Base-by-base conservation (phyloP, 2,888 invertebrate species). In the Netelia virgata region DNA sequence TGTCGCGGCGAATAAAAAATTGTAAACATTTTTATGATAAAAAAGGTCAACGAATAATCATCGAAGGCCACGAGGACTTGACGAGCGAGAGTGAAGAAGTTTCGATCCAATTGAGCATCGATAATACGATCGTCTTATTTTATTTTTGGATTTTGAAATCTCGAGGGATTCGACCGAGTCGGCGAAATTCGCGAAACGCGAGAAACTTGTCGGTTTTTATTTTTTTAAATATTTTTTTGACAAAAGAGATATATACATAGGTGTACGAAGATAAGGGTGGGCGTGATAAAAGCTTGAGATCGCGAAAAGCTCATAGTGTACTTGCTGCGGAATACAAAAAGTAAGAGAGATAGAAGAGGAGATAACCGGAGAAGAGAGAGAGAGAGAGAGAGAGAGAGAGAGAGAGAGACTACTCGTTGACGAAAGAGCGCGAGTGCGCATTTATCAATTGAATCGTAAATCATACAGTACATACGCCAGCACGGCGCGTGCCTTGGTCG, bases 391-490 rank as follows among this genome's bases (percentile, higher is more conserved):
- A 18, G 75, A 68, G 59, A 73, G 66, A 78, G 70, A 82, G 73
- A 66, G 66, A 77, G 83, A 77, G 83, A 74, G 73, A 78, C 18
- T 66, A 75, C 70, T 82, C 80, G 80, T 86, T 81, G 78, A 83
- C 83, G 84, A 78, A 84, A 84, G 82, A 84, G 84, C 82, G 78
- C 78, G 82, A 84, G 78, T 75, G 75, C 79, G 78, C 78, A 75
- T 82, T 84, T 84, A 72, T 82, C 84, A 84, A 84, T 84, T 84
- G 84, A 84, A 78, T 72, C 82, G 84, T 84, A 84, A 78, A 82
- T 79, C 82, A 75, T 74, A 82, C 69, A 64, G 78, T 75, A 66
- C 70, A 78, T 75, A 66, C 70, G 84, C 82, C 74, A 57, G 78
- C 79, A 66, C 78, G 78, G 75, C 84, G 78, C 84, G 84, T 84